Evolutionary conservation across 2,888 invertebrate genomes (phyloP).

Genomic region (Melipona bicolor): DNA sequence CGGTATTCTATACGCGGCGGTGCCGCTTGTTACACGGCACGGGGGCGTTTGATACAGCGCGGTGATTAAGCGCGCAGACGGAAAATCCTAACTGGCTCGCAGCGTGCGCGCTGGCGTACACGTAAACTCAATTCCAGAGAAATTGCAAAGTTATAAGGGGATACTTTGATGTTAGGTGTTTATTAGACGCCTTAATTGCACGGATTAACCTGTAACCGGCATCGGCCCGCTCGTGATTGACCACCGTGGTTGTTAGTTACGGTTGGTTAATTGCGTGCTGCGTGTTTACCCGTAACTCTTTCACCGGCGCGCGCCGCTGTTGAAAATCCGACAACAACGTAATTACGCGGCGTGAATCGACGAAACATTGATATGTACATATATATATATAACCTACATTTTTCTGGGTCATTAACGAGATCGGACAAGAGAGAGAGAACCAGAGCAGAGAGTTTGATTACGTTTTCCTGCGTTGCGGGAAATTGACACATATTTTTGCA

Average conservation of each 20-base stretch:
- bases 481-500: background rate
- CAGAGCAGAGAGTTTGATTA: too few relatives aligned
- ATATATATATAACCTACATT: too few relatives aligned
- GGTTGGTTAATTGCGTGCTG: background rate
- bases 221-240: background rate
- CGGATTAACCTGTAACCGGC: background rate
- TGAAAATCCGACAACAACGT: too few relatives aligned
- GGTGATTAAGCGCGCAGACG: constrained; percentile 67
- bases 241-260: background rate
- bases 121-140: constrained; percentile 29
- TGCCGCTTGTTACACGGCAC: constrained; percentile 53
- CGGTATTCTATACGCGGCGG: constrained; percentile 49
- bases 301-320: too few relatives aligned
- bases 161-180: background rate
- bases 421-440: too few relatives aligned
- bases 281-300: background rate
- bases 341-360: too few relatives aligned
- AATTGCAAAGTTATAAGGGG: constrained; percentile 9
- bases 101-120: constrained; percentile 13
- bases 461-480: background rate
- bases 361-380: too few relatives aligned
- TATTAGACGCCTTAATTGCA: background rate
- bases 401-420: too few relatives aligned
- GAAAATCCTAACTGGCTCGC: constrained; percentile 59
- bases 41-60: constrained; percentile 61